These are phyloP conservation scores for Noctua janthina DNA, from an alignment of 2,888 invertebrate species.

Conservation along the genomic window DNA sequence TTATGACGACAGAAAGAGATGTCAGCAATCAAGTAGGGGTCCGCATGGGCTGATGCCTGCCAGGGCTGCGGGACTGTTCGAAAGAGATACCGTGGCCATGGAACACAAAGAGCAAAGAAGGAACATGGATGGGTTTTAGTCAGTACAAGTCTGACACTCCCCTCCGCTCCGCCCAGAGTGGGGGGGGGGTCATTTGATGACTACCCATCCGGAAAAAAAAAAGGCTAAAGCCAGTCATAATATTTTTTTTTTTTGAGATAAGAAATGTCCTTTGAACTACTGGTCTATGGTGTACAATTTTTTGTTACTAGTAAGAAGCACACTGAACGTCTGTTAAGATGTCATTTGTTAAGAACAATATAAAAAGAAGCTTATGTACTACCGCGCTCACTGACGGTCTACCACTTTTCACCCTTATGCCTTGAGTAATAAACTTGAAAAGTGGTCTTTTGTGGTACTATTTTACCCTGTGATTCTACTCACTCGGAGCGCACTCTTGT, in stretches of 20 bases:
- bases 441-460: not conserved
- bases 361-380: not conserved
- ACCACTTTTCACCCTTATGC: not conserved
- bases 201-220: too few relatives aligned
- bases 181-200: too few relatives aligned
- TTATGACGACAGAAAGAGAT: too few relatives aligned
- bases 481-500: not conserved
- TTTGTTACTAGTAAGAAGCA: not conserved
- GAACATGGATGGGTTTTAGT: too few relatives aligned
- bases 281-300: not conserved
- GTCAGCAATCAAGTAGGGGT: too few relatives aligned
- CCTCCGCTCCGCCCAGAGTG: too few relatives aligned
- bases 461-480: not conserved
- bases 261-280: not conserved
- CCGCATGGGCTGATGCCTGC: too few relatives aligned
- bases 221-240: rapidly evolving
- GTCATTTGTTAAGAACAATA: not conserved
- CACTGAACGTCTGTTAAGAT: not conserved
- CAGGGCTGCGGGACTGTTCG: too few relatives aligned
- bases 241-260: not conserved
- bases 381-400: not conserved
- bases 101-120: too few relatives aligned
- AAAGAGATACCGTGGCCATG: too few relatives aligned
- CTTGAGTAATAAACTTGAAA: not conserved
- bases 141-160: too few relatives aligned